Conservation (phyloP, 35 echinoderm and acorn worm species). For the Heliocidaris tuberculata region DNA sequence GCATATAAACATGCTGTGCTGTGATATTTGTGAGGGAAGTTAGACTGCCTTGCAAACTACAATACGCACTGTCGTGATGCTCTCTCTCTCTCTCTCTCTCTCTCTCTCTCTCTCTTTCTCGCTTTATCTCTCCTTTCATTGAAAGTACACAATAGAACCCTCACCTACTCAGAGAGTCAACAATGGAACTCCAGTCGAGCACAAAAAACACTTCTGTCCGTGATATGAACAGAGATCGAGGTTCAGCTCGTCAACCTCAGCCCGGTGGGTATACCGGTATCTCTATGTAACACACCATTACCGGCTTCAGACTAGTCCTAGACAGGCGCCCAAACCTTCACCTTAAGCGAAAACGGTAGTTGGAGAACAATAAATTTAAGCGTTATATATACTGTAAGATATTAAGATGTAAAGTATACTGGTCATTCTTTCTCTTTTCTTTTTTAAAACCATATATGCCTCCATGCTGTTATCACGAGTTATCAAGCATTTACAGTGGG, state of each 20-base stretch:
- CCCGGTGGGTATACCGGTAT: not conserved
- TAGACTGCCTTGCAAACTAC: not conserved
- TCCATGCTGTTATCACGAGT: not conserved
- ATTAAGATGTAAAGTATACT: not conserved
- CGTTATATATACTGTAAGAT: not conserved
- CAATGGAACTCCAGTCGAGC: conserved; percentile 1
- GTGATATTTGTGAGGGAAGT: not conserved
- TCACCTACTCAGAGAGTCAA: conserved; percentile 28
- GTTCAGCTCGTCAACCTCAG: not conserved
- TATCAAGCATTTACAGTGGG: not conserved
- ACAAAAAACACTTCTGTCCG: not conserved
- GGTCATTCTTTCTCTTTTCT: not conserved
- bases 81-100: not conserved
- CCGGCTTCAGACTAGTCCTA: not conserved
- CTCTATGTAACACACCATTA: not conserved
- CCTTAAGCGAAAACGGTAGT: not conserved
- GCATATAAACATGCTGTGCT: not conserved
- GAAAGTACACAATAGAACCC: not conserved
- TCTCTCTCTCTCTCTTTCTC: not conserved
- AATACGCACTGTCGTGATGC: not conserved
- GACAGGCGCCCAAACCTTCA: not conserved
- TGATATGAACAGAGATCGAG: not conserved
- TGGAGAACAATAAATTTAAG: not conserved
- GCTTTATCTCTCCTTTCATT: not conserved
- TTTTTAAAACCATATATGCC: not conserved